phyloP scores from a whole-genome alignment of 2,113 vertebrate genomes.

The Penelope pileata region DNA sequence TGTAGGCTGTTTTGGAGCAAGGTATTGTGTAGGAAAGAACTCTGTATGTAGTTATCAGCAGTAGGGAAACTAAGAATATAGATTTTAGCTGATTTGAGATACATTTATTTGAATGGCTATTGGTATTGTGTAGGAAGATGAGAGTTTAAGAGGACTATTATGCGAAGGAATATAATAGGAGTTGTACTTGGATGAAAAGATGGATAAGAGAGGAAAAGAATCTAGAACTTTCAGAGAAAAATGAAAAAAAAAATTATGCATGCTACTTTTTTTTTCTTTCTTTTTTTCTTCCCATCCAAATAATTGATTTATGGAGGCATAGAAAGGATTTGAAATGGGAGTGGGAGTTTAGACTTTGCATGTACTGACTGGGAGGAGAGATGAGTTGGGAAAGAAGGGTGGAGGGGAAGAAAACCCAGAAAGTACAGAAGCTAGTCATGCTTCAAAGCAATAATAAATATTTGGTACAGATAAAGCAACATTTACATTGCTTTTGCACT shows the following conservation, averaged over 20 bases:
- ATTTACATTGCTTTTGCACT: slow-evolving; percentile 36
- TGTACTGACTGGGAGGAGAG: background rate
- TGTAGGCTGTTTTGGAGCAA: background rate
- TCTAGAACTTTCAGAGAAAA: background rate
- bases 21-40: background rate
- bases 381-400: background rate
- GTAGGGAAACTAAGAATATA: background rate
- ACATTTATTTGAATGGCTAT: background rate
- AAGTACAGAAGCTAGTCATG: slow-evolving; percentile 23
- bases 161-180: background rate
- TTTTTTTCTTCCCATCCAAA: background rate
- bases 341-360: background rate
- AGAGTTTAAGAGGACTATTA: background rate
- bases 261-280: background rate
- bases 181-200: background rate
- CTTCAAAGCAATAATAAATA: slow-evolving; percentile 51
- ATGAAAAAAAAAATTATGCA: background rate
- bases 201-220: background rate
- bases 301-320: background rate
- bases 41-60: background rate
- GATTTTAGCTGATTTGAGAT: background rate
- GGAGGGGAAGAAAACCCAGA: background rate
- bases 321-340: background rate
- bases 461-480: slow-evolving; percentile 33
- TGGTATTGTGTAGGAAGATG: background rate